Evolutionary conservation across 2,113 vertebrate species (phyloP), one percentile per base, ranked within the genome.

Genomic region (Ahaetulla prasina): DNA sequence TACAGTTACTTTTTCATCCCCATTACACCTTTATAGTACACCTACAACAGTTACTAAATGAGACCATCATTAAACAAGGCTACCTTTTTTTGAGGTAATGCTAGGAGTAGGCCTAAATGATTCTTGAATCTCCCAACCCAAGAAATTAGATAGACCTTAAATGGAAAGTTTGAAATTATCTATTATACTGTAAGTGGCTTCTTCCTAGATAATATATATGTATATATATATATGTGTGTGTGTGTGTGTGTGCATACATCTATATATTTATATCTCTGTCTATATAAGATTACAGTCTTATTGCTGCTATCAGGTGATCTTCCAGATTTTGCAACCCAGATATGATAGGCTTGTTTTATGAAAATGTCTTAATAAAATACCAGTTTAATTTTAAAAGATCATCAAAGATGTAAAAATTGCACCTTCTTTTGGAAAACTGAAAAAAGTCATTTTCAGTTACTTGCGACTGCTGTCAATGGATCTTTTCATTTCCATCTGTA

Each of bases 231-330:
- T 68, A 6, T 14, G 12, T 8, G 1, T 22, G 7, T 39, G 35
- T 3, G 35, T 10, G 8, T 3, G 22, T 8, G 52, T 3, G 52
- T 16, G 14, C 0, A 2, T 74, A 20, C 2, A 8, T 35, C 0
- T 74, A n/a, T 74, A n/a, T 35, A 74, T 7, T 18, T 68, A n/a
- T 68, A 35, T 68, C 16, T 63, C n/a, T 63, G 11, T 68, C 16
- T 74, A 8, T 18, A 74, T 74, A 39, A 20, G 16, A 74, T 74
- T 39, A 74, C 68, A 39, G 16, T 74, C n/a, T 74, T 74, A 35
- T 2, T 35, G 30, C 16, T 74, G 68, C n/a, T 74, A 39, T 7
- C 35, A 80, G 39, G 35, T 22, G n/a, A 1, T 30, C 10, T 27
- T 86, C 27, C 85, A 87, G 85, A 50, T 87, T 50, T 30, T 87